Conservation (phyloP, 2,888 invertebrate species). For the Volucella bombylans region DNA sequence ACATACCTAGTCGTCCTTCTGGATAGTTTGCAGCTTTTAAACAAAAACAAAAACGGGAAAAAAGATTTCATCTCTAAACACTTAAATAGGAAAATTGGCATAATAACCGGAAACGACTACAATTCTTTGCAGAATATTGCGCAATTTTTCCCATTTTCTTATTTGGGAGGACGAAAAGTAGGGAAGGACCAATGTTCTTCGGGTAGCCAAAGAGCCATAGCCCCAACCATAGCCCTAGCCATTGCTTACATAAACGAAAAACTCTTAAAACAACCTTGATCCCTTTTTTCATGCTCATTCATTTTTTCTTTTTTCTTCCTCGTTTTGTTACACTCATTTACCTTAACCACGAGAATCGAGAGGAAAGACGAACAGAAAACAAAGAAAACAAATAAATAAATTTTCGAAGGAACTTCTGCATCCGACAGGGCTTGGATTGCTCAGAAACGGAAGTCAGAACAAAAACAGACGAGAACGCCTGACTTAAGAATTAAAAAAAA, state of each 20-base stretch:
- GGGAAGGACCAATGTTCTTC: slow-evolving; percentile 52
- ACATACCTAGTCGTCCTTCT: slow-evolving; percentile 1
- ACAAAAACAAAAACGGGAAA: slow-evolving; percentile 10
- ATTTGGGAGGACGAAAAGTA: slow-evolving; percentile 32
- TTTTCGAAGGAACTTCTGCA: slow-evolving; percentile 43
- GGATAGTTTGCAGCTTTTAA: slow-evolving; percentile 1
- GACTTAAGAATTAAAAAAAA: slow-evolving; percentile 57
- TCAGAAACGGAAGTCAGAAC: neutral
- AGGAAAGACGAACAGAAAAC: slow-evolving; percentile 2
- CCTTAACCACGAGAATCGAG: slow-evolving; percentile 1
- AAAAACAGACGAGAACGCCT: slow-evolving; percentile 54
- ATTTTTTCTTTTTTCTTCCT: slow-evolving; percentile 45
- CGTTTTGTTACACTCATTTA: slow-evolving; percentile 6
- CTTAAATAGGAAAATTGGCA: slow-evolving; percentile 39
- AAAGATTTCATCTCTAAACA: slow-evolving; percentile 43
- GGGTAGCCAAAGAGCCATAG: too few species aligned
- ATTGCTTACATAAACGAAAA: slow-evolving; percentile 69
- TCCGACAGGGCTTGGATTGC: slow-evolving; percentile 19
- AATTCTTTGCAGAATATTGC: slow-evolving; percentile 68
- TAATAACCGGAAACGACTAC: slow-evolving; percentile 65
- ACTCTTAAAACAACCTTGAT: slow-evolving; percentile 69
- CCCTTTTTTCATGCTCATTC: slow-evolving; percentile 69
- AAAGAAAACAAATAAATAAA: slow-evolving; percentile 47
- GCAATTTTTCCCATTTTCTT: slow-evolving; percentile 61
- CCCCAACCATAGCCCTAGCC: slow-evolving; percentile 29